phyloP scores from a whole-genome alignment of 1,140 invertebrate genomes.

The Drosophila eugracilis region DNA sequence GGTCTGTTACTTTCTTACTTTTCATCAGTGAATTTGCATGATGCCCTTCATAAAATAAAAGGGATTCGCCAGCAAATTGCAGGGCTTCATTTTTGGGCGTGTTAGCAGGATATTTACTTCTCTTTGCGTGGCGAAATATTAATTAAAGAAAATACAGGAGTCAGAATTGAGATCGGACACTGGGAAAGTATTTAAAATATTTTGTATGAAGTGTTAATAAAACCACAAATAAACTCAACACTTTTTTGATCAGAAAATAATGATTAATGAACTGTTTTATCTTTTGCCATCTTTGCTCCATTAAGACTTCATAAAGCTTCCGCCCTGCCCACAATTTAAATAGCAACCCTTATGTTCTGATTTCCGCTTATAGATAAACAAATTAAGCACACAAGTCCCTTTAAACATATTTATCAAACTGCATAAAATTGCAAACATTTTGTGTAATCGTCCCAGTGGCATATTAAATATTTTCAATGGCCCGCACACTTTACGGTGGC shows the following conservation, averaged over 20 bases:
- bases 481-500: slow-evolving; percentile 26
- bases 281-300: slow-evolving; percentile 16
- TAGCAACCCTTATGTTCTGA: not conserved
- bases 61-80: not conserved
- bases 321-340: slow-evolving; percentile 17
- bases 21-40: slow-evolving; percentile 2
- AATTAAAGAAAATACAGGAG: not conserved
- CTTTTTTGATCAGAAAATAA: not conserved
- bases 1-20: slow-evolving; percentile 7
- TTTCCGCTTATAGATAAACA: slow-evolving; percentile 33
- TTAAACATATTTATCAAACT: slow-evolving; percentile 24
- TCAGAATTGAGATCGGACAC: not conserved
- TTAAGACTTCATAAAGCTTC: slow-evolving; percentile 31
- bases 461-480: slow-evolving; percentile 26
- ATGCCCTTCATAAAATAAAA: slow-evolving; percentile 21
- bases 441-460: slow-evolving; percentile 20
- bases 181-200: not conserved
- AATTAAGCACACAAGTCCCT: slow-evolving; percentile 15
- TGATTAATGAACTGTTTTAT: slow-evolving; percentile 18
- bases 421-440: slow-evolving; percentile 21
- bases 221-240: not conserved
- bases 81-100: slow-evolving; percentile 6
- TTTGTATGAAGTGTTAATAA: not conserved
- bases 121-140: not conserved
- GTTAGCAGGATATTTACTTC: slow-evolving; percentile 14